Evolutionary conservation across 2,113 vertebrate species (phyloP), one percentile per base, ranked within the genome.

Genomic region (Halichoeres trimaculatus): DNA sequence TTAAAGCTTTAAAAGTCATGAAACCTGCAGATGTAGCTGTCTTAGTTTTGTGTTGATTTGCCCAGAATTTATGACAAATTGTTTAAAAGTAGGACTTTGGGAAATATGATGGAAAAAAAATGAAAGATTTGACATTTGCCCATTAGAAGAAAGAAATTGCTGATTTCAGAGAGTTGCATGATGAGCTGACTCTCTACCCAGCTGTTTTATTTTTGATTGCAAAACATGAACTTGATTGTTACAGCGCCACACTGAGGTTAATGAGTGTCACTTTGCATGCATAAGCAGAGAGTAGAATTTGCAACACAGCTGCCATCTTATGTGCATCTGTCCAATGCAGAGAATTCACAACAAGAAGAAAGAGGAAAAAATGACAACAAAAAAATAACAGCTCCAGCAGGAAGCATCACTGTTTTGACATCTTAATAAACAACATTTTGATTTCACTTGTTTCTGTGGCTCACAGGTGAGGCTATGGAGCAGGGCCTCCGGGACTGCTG

Each of bases 401-500:
- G 45, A 10, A 43, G 41, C 41, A 16, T 14, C 41, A 16, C 41
- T 14, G 41, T 8, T 16, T 43, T 13, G 41, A 13, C 41, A 11
- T 5, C 41, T n/a, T 5, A 34, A 20, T 3, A 5, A 1, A 56
- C 10, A 69, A 40, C 38, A 40, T 40, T 56, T 76, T 1, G 4
- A 52, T 16, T 45, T 17, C 45, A 19, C 9, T 57, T 38, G n/a
- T 36, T 11, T 41, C 30, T 63, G 14, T 51, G 8, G 52, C 40
- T 20, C 26, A 26, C 78, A 99, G 97, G 97, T 23, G 97, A 99
- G 87, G 97, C 97, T 5, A 99, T 99, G 98, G 98, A 99, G 71
- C 97, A 98, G 88, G 97, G 97, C 8, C 90, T 99, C 69, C 88
- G 97, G n/a, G 97, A 99, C 73, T 99, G 97, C 93, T 99, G 97